Percentiles rank a stretch among this genome's conserved stretches.
Evolutionary conservation across 2,113 vertebrate genomes (phyloP).

Genomic region (Ptyas mucosa): DNA sequence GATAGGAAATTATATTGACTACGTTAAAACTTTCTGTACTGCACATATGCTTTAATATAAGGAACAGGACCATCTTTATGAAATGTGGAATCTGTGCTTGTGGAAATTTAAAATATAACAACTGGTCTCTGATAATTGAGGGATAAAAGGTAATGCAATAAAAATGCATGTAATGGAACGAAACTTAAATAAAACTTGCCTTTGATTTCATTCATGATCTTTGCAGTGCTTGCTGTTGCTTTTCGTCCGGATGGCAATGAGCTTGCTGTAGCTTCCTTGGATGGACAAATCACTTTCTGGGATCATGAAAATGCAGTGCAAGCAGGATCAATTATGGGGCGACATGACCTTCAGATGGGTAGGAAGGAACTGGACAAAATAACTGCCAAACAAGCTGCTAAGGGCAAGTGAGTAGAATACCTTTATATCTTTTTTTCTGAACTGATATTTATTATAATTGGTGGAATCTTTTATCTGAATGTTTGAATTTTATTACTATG

Average conservation of each 20-base stretch:
- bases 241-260: conserved; percentile 89
- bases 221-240: conserved; percentile 78
- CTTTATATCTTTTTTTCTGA: rapidly evolving
- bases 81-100: not conserved
- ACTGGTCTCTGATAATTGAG: not conserved
- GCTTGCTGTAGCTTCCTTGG: conserved; percentile 85
- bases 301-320: conserved; percentile 81
- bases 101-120: not conserved
- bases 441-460: not conserved
- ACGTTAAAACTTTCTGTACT: not conserved
- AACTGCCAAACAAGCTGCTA: conserved; percentile 89
- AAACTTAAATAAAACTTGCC: not conserved
- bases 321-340: conserved; percentile 80
- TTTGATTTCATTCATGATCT: conserved; percentile 1
- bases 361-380: conserved; percentile 92
- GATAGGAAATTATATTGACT: not conserved
- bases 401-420: conserved; percentile 85
- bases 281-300: conserved; percentile 92
- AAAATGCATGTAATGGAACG: rapidly evolving
- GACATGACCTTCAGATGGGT: conserved; percentile 87
- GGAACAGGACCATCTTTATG: not conserved
- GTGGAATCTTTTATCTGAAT: not conserved
- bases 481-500: not conserved
- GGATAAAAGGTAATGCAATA: not conserved
- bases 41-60: not conserved